phyloP scores from a whole-genome alignment of 2,888 invertebrate species.

The Morpho deidamia region DNA sequence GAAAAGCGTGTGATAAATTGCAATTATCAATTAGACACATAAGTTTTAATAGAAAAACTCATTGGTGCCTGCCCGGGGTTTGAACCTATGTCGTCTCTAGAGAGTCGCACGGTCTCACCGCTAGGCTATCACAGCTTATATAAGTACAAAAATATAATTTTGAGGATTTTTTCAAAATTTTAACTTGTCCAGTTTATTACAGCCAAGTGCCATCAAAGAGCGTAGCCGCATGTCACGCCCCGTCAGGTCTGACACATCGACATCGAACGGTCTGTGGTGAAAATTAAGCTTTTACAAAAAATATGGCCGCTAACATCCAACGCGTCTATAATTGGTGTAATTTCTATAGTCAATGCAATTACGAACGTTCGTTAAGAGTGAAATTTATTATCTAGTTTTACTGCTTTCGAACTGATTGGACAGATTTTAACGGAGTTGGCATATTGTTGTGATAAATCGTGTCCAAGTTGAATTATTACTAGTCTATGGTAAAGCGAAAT shows the following conservation, averaged over 20 bases:
- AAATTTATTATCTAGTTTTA: conserved; percentile 10
- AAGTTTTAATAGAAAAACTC: no score
- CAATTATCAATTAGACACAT: no score
- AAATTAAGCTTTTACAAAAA: conserved; percentile 47
- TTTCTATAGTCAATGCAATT: conserved; percentile 17
- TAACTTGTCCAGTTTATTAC: conserved; percentile 7
- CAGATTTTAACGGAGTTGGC: no score
- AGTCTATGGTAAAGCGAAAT: no score
- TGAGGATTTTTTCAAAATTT: neutral
- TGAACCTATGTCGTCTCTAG: no score
- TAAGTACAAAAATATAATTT: neutral
- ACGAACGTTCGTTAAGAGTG: conserved; percentile 11
- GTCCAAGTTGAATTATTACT: no score
- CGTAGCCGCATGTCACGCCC: conserved; percentile 43
- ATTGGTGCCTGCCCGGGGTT: no score
- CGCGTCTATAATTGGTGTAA: conserved; percentile 42
- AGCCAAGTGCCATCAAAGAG: conserved; percentile 42
- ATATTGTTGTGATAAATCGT: no score
- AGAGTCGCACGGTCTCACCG: no score
- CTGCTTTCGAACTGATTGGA: no score
- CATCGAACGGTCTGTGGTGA: conserved; percentile 45
- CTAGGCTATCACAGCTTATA: no score
- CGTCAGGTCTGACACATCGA: conserved; percentile 55
- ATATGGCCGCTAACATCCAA: conserved; percentile 26
- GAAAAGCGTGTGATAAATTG: no score